A percentile compares a stretch with the other conserved stretches of the same genome.
phyloP scores from a whole-genome alignment of 2,113 vertebrate species.

The Amia ocellicauda region DNA sequence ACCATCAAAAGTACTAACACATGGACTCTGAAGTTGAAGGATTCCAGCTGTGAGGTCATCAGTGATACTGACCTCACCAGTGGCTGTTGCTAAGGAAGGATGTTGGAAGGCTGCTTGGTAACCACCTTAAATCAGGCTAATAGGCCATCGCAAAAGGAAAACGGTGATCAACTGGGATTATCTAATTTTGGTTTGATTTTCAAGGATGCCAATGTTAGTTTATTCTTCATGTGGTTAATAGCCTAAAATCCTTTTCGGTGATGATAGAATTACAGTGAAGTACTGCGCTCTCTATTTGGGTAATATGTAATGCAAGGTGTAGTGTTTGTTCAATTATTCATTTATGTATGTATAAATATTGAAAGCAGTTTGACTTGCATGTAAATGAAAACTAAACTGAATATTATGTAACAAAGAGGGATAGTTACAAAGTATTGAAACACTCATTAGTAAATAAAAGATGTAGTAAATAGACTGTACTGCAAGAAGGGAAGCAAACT shows the following conservation, averaged over 20 bases:
- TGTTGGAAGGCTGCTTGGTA: constrained; percentile 6
- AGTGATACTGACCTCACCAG: constrained; percentile 12
- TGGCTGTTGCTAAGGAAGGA: constrained; percentile 11
- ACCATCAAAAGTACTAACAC: not conserved
- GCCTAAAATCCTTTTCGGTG: too few species aligned
- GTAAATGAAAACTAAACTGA: not conserved
- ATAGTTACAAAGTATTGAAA: constrained; percentile 26
- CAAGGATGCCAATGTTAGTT: constrained; percentile 36
- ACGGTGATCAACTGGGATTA: constrained; percentile 14
- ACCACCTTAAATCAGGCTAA: constrained; percentile 25
- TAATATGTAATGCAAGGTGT: too few species aligned
- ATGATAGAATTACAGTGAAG: too few species aligned
- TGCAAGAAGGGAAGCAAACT: constrained; percentile 3
- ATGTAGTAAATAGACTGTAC: constrained; percentile 8
- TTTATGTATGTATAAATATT: constrained; percentile 23
- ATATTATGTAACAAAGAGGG: not conserved
- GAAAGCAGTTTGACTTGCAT: not conserved
- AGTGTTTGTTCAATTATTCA: constrained; percentile 26
- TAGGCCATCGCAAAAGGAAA: constrained; percentile 10
- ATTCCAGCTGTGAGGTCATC: constrained; percentile 5
- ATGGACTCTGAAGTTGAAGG: constrained; percentile 2
- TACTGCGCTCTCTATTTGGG: too few species aligned
- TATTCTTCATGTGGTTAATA: constrained; percentile 35
- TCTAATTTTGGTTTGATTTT: constrained; percentile 24
- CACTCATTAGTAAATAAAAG: not conserved